Conservation (phyloP, 2,797 vertebrate species). For the Cheirogaleus major region DNA sequence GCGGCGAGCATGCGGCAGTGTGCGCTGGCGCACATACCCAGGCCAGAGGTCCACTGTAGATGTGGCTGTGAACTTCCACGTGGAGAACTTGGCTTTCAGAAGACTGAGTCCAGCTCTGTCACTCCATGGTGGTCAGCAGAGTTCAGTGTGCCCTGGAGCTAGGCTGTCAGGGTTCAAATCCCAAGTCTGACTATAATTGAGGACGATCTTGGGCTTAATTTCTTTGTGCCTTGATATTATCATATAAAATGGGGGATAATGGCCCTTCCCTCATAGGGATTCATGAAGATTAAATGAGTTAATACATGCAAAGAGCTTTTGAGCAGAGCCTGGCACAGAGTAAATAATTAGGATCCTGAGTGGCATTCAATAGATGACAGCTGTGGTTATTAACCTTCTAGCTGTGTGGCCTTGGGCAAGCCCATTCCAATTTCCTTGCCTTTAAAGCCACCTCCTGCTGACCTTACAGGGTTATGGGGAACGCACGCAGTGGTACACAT, state of each 20-base stretch:
- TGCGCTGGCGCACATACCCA: not conserved
- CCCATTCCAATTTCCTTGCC: not conserved
- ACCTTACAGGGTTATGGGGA: not conserved
- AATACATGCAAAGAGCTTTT: not conserved
- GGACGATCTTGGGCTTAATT: not conserved
- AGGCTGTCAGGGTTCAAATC: not conserved
- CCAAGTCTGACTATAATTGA: not conserved
- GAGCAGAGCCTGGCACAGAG: not conserved
- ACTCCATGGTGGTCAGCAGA: not conserved
- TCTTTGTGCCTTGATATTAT: conserved; percentile 36
- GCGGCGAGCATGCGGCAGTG: too few species aligned
- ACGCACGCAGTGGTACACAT: not conserved
- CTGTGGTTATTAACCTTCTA: not conserved
- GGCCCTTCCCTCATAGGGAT: not conserved
- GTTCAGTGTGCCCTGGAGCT: not conserved
- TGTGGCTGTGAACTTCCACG: not conserved
- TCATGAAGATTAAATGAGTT: conserved; percentile 16
- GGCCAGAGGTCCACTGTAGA: not conserved
- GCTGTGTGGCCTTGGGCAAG: conserved; percentile 23
- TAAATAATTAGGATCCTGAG: not conserved
- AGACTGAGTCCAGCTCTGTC: not conserved
- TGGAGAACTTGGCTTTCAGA: not conserved
- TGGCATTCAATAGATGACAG: not conserved
- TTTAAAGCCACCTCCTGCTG: conserved; percentile 26
- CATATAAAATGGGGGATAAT: not conserved